Evolutionary conservation across 2,888 invertebrate genomes (phyloP).

Genomic region (Anthoptus insignis): DNA sequence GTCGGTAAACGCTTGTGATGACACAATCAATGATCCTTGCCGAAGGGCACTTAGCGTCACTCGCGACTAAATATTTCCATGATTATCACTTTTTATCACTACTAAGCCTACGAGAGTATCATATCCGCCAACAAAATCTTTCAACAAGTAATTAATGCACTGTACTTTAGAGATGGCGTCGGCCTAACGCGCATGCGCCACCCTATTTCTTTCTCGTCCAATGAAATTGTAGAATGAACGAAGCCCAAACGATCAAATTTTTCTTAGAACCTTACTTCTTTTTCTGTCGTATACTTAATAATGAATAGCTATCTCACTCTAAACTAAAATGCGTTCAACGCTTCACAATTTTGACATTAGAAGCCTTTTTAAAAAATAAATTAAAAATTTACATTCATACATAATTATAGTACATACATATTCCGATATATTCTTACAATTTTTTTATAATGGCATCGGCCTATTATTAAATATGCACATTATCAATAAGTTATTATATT

Average conservation of each 20-base stretch:
- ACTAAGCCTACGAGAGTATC: constrained; percentile 67
- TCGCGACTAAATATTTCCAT: constrained; percentile 70
- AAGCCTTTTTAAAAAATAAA: too few relatives aligned
- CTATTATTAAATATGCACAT: too few relatives aligned
- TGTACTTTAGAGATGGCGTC: constrained; percentile 86
- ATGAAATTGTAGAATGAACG: constrained; percentile 70
- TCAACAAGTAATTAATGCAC: constrained; percentile 68
- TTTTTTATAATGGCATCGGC: too few relatives aligned
- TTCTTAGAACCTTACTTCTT: constrained; percentile 20
- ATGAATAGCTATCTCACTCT: constrained; percentile 33
- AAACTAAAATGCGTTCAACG: constrained; percentile 26
- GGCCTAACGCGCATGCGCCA: constrained; percentile 87
- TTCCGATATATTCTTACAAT: too few relatives aligned
- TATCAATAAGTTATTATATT: too few relatives aligned
- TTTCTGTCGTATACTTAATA: constrained; percentile 8
- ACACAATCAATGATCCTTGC: constrained; percentile 61
- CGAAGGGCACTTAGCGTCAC: constrained; percentile 66
- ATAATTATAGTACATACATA: too few relatives aligned
- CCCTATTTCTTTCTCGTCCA: constrained; percentile 76
- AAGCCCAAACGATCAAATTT: constrained; percentile 52
- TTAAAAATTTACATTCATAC: too few relatives aligned
- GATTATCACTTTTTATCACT: constrained; percentile 69
- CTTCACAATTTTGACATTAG: constrained; percentile 26
- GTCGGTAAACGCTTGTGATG: constrained; percentile 62
- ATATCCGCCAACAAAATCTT: constrained; percentile 69